These are phyloP conservation scores for Sanderia malayensis DNA, from an alignment of 30 jellyfish, hydroid and myxozoan genomes.

Conservation along the genomic window DNA sequence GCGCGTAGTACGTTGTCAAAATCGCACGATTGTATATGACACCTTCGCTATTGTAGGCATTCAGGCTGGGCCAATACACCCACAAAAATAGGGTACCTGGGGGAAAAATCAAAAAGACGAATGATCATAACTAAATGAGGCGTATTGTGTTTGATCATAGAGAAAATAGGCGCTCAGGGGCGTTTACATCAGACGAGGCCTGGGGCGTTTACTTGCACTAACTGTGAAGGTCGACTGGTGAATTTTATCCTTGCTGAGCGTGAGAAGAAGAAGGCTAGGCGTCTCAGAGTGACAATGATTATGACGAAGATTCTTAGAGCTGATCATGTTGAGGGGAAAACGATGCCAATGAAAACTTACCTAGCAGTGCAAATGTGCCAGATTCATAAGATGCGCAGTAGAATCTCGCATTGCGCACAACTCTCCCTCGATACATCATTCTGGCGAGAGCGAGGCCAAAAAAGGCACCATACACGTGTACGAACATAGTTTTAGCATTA, in stretches of 20 bases:
- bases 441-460: constrained; percentile 78
- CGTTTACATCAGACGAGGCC: too few relatives aligned
- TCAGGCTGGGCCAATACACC: constrained; percentile 74
- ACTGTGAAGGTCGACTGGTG: too few relatives aligned
- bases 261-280: too few relatives aligned
- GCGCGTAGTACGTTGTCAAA: constrained; percentile 69
- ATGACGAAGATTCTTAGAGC: too few relatives aligned
- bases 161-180: too few relatives aligned
- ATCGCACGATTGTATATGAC: constrained; percentile 55
- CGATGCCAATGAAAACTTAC: constrained; percentile 51
- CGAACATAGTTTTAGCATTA: constrained; percentile 64
- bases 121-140: too few relatives aligned
- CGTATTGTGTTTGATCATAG: too few relatives aligned
- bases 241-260: too few relatives aligned
- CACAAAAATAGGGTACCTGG: constrained; percentile 69
- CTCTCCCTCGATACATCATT: constrained; percentile 61
- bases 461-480: constrained; percentile 81
- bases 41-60: constrained; percentile 51
- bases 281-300: too few relatives aligned
- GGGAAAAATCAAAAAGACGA: too few relatives aligned
- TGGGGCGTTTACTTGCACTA: too few relatives aligned
- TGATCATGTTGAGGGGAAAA: too few relatives aligned
- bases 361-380: constrained; percentile 66
- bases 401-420: constrained; percentile 36
- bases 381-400: constrained; percentile 63